Evolutionary conservation across 2,888 invertebrate genomes (phyloP).

Genomic region (Schizaphis graminum): DNA sequence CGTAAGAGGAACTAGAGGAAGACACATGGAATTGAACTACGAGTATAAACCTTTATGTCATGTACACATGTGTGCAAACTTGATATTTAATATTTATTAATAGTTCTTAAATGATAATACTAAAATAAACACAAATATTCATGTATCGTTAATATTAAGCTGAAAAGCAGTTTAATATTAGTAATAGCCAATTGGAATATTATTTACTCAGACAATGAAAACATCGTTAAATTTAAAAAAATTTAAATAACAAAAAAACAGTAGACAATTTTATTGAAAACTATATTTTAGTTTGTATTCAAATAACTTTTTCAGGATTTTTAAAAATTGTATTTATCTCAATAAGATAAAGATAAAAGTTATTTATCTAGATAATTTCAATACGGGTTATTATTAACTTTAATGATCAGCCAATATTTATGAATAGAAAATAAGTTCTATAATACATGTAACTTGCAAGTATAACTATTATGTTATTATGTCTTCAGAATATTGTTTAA

Average conservation of each 20-base stretch:
- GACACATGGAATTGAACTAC: not conserved
- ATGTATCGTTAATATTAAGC: not conserved
- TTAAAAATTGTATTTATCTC: not conserved
- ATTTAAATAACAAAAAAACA: not conserved
- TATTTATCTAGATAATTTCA: not conserved
- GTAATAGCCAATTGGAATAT: not conserved
- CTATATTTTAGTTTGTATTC: not conserved
- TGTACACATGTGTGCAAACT: not conserved
- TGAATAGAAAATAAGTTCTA: not conserved
- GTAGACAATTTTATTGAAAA: not conserved
- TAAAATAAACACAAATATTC: not conserved
- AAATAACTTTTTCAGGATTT: not conserved
- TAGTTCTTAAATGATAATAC: not conserved
- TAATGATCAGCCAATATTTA: not conserved
- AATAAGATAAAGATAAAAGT: not conserved
- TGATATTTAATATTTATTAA: not conserved
- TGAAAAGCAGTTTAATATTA: not conserved
- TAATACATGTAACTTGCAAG: not conserved
- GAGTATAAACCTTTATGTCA: not conserved
- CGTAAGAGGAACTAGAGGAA: not conserved
- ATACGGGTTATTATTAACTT: not conserved
- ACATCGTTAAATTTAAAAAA: not conserved
- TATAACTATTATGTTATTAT: not conserved
- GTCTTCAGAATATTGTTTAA: not conserved
- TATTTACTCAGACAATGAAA: not conserved